phyloP scores from a whole-genome alignment of 1,140 invertebrate genomes.

The Orius insidiosus region DNA sequence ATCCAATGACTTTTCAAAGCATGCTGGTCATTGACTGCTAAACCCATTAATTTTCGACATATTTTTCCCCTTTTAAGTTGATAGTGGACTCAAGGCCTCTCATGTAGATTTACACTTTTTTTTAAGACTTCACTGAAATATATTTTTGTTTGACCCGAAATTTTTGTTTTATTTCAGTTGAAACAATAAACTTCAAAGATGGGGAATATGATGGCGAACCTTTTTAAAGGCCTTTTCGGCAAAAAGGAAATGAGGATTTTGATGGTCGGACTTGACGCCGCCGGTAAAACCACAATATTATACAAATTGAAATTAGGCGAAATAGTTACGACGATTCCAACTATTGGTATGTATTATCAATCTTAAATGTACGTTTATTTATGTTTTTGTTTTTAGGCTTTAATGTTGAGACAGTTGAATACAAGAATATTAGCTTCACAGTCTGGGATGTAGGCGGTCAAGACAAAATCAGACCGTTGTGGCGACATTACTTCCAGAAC shows the following conservation, averaged over 20 bases:
- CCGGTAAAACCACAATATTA: conserved; percentile 98
- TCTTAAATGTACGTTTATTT: neutral
- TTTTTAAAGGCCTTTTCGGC: conserved; percentile 61
- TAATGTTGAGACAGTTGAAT: conserved; percentile 91
- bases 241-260: conserved; percentile 98
- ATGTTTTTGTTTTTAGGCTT: conserved; percentile 40
- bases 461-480: conserved; percentile 83
- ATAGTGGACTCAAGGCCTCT: no score
- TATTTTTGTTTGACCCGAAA: no score
- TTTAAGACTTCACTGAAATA: no score
- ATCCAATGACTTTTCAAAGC: no score
- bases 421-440: conserved; percentile 94
- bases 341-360: conserved; percentile 51
- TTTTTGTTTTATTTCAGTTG: conserved; percentile 8
- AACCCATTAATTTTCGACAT: no score
- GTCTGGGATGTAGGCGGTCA: conserved; percentile 97
- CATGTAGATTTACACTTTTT: no score
- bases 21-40: no score
- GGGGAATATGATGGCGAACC: conserved; percentile 24
- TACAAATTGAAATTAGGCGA: conserved; percentile 99
- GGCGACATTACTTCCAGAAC: conserved; percentile 98
- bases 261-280: conserved; percentile 91
- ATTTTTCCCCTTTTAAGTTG: no score
- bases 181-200: conserved; percentile 18
- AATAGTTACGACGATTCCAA: conserved; percentile 99